Evolutionary conservation across 2,113 vertebrate genomes (phyloP).

Genomic region (Capreolus pygargus): DNA sequence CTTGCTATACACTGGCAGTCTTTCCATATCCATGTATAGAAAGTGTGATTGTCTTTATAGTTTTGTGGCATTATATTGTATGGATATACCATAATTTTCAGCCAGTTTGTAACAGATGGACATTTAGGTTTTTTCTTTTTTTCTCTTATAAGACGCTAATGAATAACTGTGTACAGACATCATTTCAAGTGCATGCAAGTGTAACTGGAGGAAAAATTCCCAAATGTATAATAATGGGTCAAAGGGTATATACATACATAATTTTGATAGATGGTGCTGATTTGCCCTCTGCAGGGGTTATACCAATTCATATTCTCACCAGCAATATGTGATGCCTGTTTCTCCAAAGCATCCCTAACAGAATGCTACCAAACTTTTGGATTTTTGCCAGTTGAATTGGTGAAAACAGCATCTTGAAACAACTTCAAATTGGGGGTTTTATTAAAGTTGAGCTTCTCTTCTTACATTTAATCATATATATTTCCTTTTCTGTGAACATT

Average conservation of each 20-base stretch:
- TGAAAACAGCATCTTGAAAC: neutral
- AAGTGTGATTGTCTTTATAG: neutral
- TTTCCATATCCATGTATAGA: neutral
- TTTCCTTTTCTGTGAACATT: neutral
- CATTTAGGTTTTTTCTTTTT: neutral
- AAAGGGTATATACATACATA: conserved; percentile 35
- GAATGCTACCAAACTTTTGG: neutral
- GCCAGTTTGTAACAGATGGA: neutral
- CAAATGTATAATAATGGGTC: conserved; percentile 41
- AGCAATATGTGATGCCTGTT: neutral
- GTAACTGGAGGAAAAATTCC: conserved; percentile 13
- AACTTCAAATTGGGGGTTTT: neutral
- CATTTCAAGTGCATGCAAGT: neutral
- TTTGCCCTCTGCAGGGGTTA: conserved; percentile 34
- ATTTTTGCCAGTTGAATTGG: neutral
- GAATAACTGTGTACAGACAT: neutral
- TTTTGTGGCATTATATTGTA: neutral
- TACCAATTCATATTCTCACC: neutral
- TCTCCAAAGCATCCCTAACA: neutral
- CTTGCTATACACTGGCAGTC: neutral
- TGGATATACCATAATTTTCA: conserved; percentile 44
- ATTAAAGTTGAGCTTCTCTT: neutral
- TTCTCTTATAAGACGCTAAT: neutral
- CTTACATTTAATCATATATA: neutral
- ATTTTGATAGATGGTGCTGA: conserved; percentile 65